These are phyloP conservation scores for Pseudobourletiella spinata DNA, from an alignment of 1,140 invertebrate species.

Conservation along the genomic window DNA sequence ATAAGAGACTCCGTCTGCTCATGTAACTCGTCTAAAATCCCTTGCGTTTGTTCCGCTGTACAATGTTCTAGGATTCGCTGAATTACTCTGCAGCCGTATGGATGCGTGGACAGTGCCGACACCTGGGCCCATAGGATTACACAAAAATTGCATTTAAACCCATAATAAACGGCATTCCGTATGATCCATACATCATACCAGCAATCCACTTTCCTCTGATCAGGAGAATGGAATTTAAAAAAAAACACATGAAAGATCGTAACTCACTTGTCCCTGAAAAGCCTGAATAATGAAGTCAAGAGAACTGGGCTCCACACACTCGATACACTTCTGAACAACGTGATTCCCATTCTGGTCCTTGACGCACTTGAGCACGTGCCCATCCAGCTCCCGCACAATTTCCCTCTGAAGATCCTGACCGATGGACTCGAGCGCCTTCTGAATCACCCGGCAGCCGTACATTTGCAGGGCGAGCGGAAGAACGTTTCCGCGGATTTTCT, in stretches of 20 bases:
- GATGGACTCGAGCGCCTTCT: conserved; percentile 99
- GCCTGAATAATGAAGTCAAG: conserved; percentile 98
- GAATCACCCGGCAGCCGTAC: conserved; percentile 99
- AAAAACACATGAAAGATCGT: no score
- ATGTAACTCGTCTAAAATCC: conserved; percentile 91
- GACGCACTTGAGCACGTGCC: conserved; percentile 96
- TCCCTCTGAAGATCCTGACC: conserved; percentile 94
- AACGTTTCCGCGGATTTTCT: conserved; percentile 90
- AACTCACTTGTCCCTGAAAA: conserved; percentile 88
- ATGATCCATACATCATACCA: no score
- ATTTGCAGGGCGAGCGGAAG: conserved; percentile 94
- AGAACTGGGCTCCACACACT: conserved; percentile 92
- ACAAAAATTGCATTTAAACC: no score
- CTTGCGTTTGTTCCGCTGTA: conserved; percentile 87
- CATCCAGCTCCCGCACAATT: conserved; percentile 93
- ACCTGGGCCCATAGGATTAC: no score
- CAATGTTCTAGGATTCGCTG: conserved; percentile 99
- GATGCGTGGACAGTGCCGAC: conserved; percentile 91
- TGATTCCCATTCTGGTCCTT: conserved; percentile 99
- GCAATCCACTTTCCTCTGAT: no score
- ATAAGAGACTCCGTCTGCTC: conserved; percentile 92
- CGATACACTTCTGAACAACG: conserved; percentile 97
- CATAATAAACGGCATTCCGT: no score
- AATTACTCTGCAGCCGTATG: conserved; percentile 98
- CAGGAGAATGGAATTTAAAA: no score